Evolutionary conservation across 2,113 vertebrate genomes (phyloP).

Genomic region (Lontra canadensis): DNA sequence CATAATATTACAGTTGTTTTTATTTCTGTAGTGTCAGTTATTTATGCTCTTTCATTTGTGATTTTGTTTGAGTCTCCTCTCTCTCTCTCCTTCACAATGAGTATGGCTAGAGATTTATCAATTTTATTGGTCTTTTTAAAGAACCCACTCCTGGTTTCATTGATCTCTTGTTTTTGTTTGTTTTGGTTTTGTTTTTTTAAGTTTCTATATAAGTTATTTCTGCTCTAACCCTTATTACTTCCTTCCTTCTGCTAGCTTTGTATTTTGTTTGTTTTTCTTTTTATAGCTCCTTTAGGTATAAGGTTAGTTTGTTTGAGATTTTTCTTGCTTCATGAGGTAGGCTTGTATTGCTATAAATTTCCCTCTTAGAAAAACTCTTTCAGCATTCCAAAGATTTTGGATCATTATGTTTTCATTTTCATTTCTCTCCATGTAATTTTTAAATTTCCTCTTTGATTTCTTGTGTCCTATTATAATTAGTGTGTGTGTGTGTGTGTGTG

Average conservation of each 20-base stretch:
- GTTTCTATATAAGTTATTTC: no score
- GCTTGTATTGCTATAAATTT: no score
- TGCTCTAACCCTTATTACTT: no score
- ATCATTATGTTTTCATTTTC: background rate
- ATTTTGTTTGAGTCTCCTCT: background rate
- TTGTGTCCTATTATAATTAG: background rate
- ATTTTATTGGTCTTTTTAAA: no score
- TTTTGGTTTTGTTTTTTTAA: no score
- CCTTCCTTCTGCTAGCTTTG: no score
- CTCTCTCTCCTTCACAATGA: background rate
- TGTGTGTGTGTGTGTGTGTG: background rate
- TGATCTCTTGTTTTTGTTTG: no score
- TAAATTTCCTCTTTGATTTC: background rate
- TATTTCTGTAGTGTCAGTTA: background rate
- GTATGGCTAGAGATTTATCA: background rate
- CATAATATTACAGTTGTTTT: background rate
- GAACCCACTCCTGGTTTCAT: no score
- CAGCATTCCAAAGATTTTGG: background rate
- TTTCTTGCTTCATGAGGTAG: no score
- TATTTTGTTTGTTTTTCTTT: no score
- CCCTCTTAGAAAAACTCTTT: background rate
- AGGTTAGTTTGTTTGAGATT: no score
- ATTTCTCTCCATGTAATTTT: background rate
- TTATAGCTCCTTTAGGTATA: no score
- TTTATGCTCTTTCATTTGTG: background rate